Evolutionary conservation across 2,797 vertebrate species (phyloP), one percentile per base, ranked within the genome.

Genomic region (Thamnophis elegans): DNA sequence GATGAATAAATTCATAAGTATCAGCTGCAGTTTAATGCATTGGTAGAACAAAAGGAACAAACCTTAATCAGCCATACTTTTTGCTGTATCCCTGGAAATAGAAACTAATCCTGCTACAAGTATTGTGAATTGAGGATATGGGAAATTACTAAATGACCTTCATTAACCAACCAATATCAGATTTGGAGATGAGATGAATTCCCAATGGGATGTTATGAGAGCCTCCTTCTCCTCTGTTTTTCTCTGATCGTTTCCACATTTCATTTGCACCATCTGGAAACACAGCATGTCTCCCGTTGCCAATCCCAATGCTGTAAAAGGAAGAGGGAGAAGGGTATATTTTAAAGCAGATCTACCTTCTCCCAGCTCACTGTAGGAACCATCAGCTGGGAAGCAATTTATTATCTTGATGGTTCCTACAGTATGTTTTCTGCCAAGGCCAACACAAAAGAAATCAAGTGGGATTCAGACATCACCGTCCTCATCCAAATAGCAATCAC

Each of bases 401-500:
- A 53, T 94, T 92, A 94, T 91, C 55, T 88, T 78, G 92, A 93
- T 87, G 87, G 51, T 90, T 95, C 92, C 93, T 92, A 95, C 92
- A 95, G 93, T 65, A 87, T 1, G 0, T 68, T 92, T 0, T 7
- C 59, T 53, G 56, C 89, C 91, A 95, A 65, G 92, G 90, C 89
- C 5, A 88, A 88, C 88, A 56, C 1, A 1, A 95, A 62, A 65
- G 91, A 95, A 92, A 95, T 95, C 90, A 94, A 93, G 59, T 87
- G 87, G 91, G 92, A 94, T 94, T 95, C 90, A 18, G n/a, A 91
- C 42, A 91, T 91, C 91, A 26, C 68, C 54, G 56, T 92, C 87
- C 94, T 92, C 90, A 94, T 95, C 91, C 95, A 94, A 94, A 95
- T 62, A 91, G 88, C 90, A 94, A 42, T 93, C 0, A 36, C 58